phyloP scores from a whole-genome alignment of 2,888 invertebrate genomes.

The Sipunculus nudus region DNA sequence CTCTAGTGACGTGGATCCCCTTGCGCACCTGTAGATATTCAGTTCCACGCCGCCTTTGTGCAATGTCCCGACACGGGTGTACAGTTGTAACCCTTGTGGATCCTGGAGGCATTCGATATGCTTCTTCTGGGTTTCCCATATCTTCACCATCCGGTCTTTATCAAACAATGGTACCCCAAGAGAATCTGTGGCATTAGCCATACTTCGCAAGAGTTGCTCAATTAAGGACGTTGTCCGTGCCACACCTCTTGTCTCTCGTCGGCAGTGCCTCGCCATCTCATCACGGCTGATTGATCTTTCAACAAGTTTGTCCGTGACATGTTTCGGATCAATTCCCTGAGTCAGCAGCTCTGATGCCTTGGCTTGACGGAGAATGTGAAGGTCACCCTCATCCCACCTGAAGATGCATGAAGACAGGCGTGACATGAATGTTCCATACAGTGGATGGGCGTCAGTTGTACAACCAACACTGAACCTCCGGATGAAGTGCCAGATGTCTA shows the following conservation, averaged over 20 bases:
- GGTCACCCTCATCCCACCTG: conserved; percentile 36
- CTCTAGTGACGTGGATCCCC: conserved; percentile 47
- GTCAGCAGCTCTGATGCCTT: conserved; percentile 34
- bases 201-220: conserved; percentile 19
- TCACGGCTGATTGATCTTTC: conserved; percentile 24
- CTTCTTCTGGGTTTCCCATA: conserved; percentile 34
- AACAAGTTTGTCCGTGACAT: too few species aligned
- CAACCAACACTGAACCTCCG: conserved; percentile 24
- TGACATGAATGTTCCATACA: conserved; percentile 40
- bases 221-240: conserved; percentile 27
- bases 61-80: conserved; percentile 29
- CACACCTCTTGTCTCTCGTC: conserved; percentile 31
- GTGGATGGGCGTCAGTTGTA: conserved; percentile 36
- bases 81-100: conserved; percentile 28
- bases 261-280: conserved; percentile 38
- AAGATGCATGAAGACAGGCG: conserved; percentile 38
- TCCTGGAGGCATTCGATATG: conserved; percentile 40
- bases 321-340: too few species aligned
- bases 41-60: conserved; percentile 38
- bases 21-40: conserved; percentile 40
- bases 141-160: conserved; percentile 14
- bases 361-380: conserved; percentile 31
- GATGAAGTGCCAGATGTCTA: conserved; percentile 48
- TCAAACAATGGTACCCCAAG: conserved; percentile 37
- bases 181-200: conserved; percentile 30